Evolutionary conservation across 2,113 vertebrate genomes (phyloP), one percentile per base, ranked within the genome.

Genomic region (Tyrannus savana): DNA sequence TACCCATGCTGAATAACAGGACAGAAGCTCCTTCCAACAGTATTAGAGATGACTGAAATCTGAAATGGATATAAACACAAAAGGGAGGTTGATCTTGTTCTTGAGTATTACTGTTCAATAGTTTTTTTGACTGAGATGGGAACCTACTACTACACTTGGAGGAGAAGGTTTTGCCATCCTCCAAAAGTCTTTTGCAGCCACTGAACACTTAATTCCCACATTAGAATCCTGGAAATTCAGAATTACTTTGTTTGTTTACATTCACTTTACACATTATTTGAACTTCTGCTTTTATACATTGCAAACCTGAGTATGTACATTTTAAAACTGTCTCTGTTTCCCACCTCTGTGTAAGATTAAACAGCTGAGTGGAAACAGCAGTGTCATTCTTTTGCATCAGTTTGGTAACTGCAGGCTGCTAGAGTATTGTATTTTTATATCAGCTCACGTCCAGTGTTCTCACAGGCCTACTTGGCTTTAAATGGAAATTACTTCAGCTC

Each of bases 301-400:
- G 33, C 42, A 74, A 35, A 28, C 16, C 31, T 50, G 52, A 62
- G 21, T 31, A n/a, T 14, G 24, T n/a, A n/a, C 14, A 42, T 74
- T 47, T 67, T 21, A 59, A 91, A 91, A 22, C 13, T 62, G 2
- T 50, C 15, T 78, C 44, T 41, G 4, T 46, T 92, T 87, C 44
- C 47, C 19, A 49, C 14, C 24, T 66, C 46, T 90, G 17, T 55
- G 42, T 86, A 49, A 85, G 85, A 69, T 89, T 27, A 91, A 87
- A 59, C 46, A 53, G 14, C n/a, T 62, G 28, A 83, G 25, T 49
- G 47, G 60, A 93, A 80, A 76, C 30, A 50, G 25, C 62, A 69
- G 0, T 10, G 8, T 31, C 3, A 23, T 72, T 88, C 28, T 80
- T 74, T n/a, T 77, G 22, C 35, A 58, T 66, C 35, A 56, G 16